phyloP scores from a whole-genome alignment of 2,888 invertebrate species.

The Drosophila austrosaltans region DNA sequence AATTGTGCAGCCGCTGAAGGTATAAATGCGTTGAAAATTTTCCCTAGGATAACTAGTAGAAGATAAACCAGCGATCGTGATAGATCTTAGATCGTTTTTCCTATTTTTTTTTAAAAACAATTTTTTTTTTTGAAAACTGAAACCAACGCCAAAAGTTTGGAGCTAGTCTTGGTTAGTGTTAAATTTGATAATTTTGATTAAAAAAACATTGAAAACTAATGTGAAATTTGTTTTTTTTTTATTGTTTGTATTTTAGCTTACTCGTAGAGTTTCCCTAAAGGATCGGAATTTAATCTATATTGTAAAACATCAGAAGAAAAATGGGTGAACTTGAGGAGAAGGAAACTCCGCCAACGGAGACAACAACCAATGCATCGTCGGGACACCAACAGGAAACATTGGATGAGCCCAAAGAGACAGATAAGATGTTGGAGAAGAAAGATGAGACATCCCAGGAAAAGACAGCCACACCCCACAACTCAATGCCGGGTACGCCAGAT shows the following conservation, averaged over 20 bases:
- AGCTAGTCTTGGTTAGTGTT: slow-evolving; percentile 4
- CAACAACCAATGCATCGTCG: slow-evolving; percentile 52
- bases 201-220: slow-evolving; percentile 16
- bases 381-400: slow-evolving; percentile 71
- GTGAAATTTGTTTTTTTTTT: background rate
- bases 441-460: slow-evolving; percentile 61
- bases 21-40: slow-evolving; percentile 52
- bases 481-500: slow-evolving; percentile 73
- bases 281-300: slow-evolving; percentile 11
- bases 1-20: slow-evolving; percentile 30
- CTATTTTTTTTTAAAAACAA: slow-evolving; percentile 12
- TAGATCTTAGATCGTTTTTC: slow-evolving; percentile 79
- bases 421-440: slow-evolving; percentile 83
- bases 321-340: slow-evolving; percentile 84
- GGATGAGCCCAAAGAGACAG: slow-evolving; percentile 83
- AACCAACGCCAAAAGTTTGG: background rate
- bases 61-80: slow-evolving; percentile 73
- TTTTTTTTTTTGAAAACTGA: background rate
- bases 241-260: slow-evolving; percentile 48
- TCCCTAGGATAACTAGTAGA: slow-evolving; percentile 58
- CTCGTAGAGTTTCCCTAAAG: slow-evolving; percentile 59
- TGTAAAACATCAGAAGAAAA: slow-evolving; percentile 14
- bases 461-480: slow-evolving; percentile 65
- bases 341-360: slow-evolving; percentile 81
- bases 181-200: background rate